Conservation (phyloP, 2,797 vertebrate species). For the Pipistrellus pipistrellus region DNA sequence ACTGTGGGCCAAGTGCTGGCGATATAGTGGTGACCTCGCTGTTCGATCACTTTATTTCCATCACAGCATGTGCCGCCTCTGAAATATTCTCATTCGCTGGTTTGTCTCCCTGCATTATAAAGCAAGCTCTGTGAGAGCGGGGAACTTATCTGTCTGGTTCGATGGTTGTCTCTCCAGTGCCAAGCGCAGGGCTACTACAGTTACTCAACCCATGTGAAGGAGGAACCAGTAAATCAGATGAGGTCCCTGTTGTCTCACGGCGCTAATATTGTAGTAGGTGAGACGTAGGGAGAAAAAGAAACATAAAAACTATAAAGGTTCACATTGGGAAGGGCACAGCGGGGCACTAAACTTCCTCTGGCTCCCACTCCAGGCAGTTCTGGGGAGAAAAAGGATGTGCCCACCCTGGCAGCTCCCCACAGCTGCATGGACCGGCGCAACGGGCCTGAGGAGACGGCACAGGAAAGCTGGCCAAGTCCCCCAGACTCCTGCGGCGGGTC, state of each 20-base stretch:
- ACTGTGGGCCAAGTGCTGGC: fast-evolving
- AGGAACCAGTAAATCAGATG: neutral
- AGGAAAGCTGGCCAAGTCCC: neutral
- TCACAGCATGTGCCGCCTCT: neutral
- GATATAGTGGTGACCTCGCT: fast-evolving
- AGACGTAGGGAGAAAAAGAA: fast-evolving
- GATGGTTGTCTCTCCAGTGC: neutral
- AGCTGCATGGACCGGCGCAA: neutral
- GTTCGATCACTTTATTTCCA: neutral
- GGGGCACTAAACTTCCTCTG: neutral
- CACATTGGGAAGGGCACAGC: neutral
- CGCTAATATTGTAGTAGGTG: neutral
- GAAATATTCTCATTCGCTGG: neutral
- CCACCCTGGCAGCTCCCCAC: neutral
- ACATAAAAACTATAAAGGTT: neutral
- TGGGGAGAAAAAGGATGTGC: no score
- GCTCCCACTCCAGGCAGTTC: neutral
- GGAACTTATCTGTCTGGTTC: neutral
- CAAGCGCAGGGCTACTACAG: neutral
- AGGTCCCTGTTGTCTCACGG: no score
- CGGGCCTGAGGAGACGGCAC: neutral
- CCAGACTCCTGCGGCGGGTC: neutral
- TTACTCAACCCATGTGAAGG: neutral
- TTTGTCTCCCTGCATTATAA: neutral
- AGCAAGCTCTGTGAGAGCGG: neutral